These are phyloP conservation scores for Psephotus haematonotus DNA, from an alignment of 2,113 vertebrate genomes.

Conservation along the genomic window DNA sequence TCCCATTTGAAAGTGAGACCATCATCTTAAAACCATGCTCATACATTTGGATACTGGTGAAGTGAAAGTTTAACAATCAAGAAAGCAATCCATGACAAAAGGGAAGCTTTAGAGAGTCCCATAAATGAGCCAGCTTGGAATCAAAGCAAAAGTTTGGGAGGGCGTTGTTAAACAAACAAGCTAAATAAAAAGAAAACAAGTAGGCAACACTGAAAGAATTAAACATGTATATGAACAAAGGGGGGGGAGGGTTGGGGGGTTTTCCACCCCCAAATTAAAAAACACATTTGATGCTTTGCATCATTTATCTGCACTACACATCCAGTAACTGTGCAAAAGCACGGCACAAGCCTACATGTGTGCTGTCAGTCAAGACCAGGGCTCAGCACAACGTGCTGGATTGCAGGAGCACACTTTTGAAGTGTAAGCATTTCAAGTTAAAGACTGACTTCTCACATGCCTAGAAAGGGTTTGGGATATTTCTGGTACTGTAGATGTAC, in stretches of 20 bases:
- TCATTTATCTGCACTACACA: not conserved
- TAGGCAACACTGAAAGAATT: not conserved
- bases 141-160: not conserved
- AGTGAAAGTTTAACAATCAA: not conserved
- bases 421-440: not conserved
- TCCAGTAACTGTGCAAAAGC: not conserved
- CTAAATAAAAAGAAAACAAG: not conserved
- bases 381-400: not conserved
- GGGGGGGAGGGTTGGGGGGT: fast-evolving
- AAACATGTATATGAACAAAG: not conserved
- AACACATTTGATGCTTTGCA: not conserved
- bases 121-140: not conserved
- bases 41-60: not conserved
- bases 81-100: not conserved
- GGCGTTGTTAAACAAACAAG: not conserved
- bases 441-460: not conserved
- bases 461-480: not conserved
- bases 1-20: constrained; percentile 44
- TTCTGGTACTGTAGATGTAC: not conserved
- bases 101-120: not conserved
- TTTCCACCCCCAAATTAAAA: not conserved
- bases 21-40: constrained; percentile 11
- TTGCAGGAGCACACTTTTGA: not conserved
- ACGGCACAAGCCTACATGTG: fast-evolving
- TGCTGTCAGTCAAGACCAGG: not conserved